These are phyloP conservation scores for Rousettus madagascariensis DNA, from an alignment of 2,797 vertebrate genomes.

Conservation along the genomic window DNA sequence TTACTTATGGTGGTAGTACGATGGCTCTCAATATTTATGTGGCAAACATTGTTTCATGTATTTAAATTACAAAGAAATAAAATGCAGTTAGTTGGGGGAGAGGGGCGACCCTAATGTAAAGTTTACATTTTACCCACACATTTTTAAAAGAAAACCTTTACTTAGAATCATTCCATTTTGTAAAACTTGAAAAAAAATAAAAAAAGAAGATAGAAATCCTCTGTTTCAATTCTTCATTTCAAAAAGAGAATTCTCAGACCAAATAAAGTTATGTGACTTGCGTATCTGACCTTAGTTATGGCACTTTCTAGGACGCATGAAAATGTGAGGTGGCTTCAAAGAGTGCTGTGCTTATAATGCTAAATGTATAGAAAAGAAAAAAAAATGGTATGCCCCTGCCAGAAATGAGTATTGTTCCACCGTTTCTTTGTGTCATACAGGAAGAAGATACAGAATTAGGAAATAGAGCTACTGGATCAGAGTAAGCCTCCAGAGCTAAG, in stretches of 20 bases:
- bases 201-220: neutral
- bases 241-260: neutral
- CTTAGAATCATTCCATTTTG: neutral
- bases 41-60: neutral
- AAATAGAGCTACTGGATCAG: neutral
- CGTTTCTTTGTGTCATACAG: neutral
- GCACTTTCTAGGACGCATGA: neutral
- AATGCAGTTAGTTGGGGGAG: accelerated
- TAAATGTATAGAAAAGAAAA: neutral
- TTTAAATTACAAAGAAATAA: conserved; percentile 14
- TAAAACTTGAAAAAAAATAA: neutral
- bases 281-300: neutral
- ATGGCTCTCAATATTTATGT: neutral
- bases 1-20: neutral
- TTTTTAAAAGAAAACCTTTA: neutral
- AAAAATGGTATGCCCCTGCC: neutral
- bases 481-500: neutral
- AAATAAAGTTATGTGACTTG: neutral
- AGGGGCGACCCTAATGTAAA: neutral
- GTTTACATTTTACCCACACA: neutral
- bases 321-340: neutral
- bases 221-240: neutral
- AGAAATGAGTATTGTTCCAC: neutral
- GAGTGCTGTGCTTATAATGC: neutral
- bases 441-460: neutral